Base-by-base conservation (phyloP, 2,888 invertebrate species). In the Tipula unca region DNA sequence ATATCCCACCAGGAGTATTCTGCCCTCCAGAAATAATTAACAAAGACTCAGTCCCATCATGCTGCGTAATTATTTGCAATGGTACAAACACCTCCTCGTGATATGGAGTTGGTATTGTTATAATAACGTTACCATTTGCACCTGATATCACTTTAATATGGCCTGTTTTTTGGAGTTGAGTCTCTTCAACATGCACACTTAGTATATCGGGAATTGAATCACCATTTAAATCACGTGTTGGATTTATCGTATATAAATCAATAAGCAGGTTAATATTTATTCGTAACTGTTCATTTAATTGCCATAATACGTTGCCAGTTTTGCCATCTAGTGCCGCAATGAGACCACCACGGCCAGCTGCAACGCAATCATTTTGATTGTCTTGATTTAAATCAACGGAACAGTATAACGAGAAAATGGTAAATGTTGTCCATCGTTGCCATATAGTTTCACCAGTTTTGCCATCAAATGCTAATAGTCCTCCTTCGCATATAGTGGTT, bases 1-100 rank as follows among this genome's bases (percentile, higher is more conserved):
- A 96, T 17, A 96, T 91, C 48, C 94, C 94, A 1, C 96, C 96
- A 0, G 94, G 91, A 83, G 94, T 93, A 82, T 93, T 94, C 87
- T 95, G 95, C 1, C 95, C 94, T 0, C 95, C 96, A 0, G 96
- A 95, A 14, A 95, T 94, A 88, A 95, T 93, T 85, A 96, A 89
- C 48, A 96, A 92, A 85, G 93, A 90, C 87, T 92, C 92, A 54
- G 92, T 93, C n/a, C 94, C 94, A 88, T 94, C 93, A 36, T 92
- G 91, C 87, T 92, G 91, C 1, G 92, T 91, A 5, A 95, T 88
- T 25, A 94, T 89, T 89, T 95, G 95, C 0, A 96, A 94, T 29
- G 95, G 94, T 87, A 94, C 95, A 88, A 95, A 95, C 29, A 94
- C 92, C 89, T 95, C 95, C 86, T 93, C 92, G 25, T 92, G 90